Evolutionary conservation across 1,140 invertebrate genomes (phyloP).

Genomic region (Helicoverpa zea): DNA sequence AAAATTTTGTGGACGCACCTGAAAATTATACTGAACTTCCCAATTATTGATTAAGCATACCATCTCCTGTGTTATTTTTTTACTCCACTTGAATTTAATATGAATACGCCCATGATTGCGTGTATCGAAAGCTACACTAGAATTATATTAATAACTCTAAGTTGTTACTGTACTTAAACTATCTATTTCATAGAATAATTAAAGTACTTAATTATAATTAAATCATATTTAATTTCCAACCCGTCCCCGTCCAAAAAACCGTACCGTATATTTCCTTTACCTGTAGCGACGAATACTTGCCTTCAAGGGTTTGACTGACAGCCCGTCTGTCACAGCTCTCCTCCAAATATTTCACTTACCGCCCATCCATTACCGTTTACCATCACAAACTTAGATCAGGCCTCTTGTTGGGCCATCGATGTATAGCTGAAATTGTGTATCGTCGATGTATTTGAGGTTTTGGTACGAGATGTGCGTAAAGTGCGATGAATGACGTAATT

Average conservation of each 20-base stretch:
- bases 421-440: background rate
- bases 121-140: too few species aligned
- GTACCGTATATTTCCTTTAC: slow-evolving; percentile 55
- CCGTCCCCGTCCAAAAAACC: slow-evolving; percentile 2
- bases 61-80: too few species aligned
- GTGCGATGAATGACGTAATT: slow-evolving; percentile 74
- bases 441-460: slow-evolving; percentile 7
- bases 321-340: slow-evolving; percentile 50
- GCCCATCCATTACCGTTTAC: slow-evolving; percentile 31
- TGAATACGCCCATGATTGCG: too few species aligned
- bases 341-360: slow-evolving; percentile 8
- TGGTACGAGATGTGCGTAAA: slow-evolving; percentile 59
- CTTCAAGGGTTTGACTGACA: slow-evolving; percentile 65
- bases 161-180: too few species aligned
- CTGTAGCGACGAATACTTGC: slow-evolving; percentile 55
- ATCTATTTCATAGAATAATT: too few species aligned
- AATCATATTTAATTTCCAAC: background rate
- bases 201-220: background rate
- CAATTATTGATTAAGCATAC: too few species aligned
- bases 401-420: slow-evolving; percentile 6
- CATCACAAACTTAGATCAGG: background rate
- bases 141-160: too few species aligned
- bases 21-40: background rate
- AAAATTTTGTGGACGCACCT: background rate
- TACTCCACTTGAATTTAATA: too few species aligned